phyloP scores from a whole-genome alignment of 2,113 vertebrate genomes.

The Xenotilapia caudafasciata region DNA sequence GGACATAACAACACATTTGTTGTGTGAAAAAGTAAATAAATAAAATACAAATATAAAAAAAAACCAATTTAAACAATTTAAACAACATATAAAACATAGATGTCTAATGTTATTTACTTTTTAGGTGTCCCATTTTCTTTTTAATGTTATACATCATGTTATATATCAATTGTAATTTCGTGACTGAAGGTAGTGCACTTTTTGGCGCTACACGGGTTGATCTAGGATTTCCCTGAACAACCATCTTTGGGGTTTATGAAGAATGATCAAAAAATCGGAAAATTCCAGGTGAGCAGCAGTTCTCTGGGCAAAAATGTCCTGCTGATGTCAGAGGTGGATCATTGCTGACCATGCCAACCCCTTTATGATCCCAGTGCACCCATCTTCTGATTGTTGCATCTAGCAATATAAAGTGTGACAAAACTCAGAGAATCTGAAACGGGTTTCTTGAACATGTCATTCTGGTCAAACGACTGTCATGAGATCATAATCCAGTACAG shows the following conservation, averaged over 20 bases:
- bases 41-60: rapidly evolving
- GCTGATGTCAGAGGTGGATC: not conserved
- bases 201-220: rapidly evolving
- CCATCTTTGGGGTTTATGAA: not conserved
- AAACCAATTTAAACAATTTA: not conserved
- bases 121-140: not conserved
- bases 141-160: not conserved
- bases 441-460: not conserved
- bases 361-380: not conserved
- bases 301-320: not conserved
- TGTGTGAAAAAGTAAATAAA: not conserved
- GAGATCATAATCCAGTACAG: not conserved
- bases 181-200: not conserved
- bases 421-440: not conserved
- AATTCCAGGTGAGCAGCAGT: not conserved
- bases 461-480: not conserved
- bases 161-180: not conserved
- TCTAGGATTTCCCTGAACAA: not conserved
- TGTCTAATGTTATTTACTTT: not conserved
- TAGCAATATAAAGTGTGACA: not conserved
- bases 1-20: not conserved
- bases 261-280: rapidly evolving
- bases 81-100: not conserved
- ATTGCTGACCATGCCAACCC: not conserved
- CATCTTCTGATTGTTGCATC: not conserved